Conservation (phyloP, 2,113 vertebrate species). For the Montifringilla adamsi region DNA sequence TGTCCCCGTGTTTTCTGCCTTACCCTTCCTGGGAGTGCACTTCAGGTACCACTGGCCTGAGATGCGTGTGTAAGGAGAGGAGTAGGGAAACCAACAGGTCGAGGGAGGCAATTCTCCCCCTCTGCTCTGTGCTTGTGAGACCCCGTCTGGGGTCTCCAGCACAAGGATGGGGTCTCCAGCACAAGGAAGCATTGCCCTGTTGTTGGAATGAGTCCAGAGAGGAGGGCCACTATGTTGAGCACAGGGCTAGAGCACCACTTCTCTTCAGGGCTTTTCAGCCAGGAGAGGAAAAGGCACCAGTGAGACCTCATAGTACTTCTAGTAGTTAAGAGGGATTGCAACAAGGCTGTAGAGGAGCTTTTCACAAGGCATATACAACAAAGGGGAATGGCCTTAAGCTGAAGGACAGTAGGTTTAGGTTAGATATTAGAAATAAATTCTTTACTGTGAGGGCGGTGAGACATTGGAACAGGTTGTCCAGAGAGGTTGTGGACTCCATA, state of each 20-base stretch:
- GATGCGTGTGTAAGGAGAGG: neutral
- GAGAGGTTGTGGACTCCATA: neutral
- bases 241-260: neutral
- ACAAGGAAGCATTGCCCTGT: neutral
- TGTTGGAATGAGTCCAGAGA: neutral
- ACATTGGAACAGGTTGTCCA: neutral
- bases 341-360: neutral
- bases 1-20: neutral
- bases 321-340: neutral
- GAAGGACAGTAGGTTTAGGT: neutral
- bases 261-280: neutral
- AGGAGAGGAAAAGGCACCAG: neutral
- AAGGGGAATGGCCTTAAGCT: neutral
- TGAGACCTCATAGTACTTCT: neutral
- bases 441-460: neutral
- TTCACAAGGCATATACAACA: neutral
- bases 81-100: rapidly evolving
- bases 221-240: rapidly evolving
- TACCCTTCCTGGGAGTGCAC: neutral
- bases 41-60: neutral
- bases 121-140: neutral
- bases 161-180: no score
- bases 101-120: neutral
- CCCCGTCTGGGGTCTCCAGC: neutral
- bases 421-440: neutral